phyloP scores from a whole-genome alignment of 2,797 vertebrate species.

The Neosilurus hyrtlii region DNA sequence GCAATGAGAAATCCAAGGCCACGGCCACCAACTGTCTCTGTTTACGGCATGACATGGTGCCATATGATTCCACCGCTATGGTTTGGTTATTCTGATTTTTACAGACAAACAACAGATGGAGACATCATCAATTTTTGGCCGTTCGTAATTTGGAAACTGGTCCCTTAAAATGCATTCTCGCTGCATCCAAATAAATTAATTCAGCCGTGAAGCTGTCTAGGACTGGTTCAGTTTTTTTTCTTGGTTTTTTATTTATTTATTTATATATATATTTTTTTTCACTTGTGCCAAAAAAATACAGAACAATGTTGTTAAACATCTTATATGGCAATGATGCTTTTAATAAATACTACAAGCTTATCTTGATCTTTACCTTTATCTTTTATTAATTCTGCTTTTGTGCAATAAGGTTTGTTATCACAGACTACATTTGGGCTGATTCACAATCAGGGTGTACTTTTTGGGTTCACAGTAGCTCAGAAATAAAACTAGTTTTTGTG shows the following conservation, averaged over 20 bases:
- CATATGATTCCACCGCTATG: slow-evolving; percentile 34
- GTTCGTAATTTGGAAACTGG: not conserved
- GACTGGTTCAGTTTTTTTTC: too few species aligned
- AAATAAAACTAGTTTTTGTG: too few species aligned
- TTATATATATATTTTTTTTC: too few species aligned
- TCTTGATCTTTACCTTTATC: not conserved
- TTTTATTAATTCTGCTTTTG: not conserved
- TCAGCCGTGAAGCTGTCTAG: not conserved
- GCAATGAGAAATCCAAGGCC: slow-evolving; percentile 15
- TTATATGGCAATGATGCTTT: too few species aligned
- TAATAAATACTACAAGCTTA: not conserved
- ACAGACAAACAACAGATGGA: slow-evolving; percentile 50
- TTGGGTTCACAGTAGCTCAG: too few species aligned
- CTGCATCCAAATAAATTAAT: not conserved
- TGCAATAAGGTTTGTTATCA: not conserved
- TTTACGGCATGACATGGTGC: slow-evolving; percentile 19
- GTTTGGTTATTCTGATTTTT: slow-evolving; percentile 27
- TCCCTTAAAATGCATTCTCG: not conserved
- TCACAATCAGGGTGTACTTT: too few species aligned
- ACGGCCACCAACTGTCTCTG: slow-evolving; percentile 37
- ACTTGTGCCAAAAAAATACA: too few species aligned
- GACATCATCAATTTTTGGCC: slow-evolving; percentile 31
- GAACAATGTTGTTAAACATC: too few species aligned
- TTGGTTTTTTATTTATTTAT: too few species aligned
- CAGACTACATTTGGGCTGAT: not conserved